These are phyloP conservation scores for Sthenelais limicola DNA, from an alignment of 2,888 invertebrate species.

Conservation along the genomic window DNA sequence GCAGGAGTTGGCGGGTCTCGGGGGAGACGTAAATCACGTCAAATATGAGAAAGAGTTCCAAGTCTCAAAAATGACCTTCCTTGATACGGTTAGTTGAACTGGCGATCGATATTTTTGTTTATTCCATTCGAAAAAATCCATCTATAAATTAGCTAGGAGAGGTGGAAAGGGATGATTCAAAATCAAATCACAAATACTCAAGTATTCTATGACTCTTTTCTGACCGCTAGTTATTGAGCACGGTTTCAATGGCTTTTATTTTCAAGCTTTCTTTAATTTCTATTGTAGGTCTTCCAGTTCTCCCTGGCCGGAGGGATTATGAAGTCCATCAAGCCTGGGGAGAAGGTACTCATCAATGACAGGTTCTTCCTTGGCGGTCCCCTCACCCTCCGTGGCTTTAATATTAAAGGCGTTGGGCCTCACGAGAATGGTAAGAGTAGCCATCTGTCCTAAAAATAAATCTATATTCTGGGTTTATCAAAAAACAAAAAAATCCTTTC, in stretches of 20 bases:
- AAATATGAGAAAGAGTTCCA: conserved; percentile 86
- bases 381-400: conserved; percentile 88
- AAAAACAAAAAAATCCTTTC: too few species aligned
- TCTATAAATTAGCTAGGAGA: too few species aligned
- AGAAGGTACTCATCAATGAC: conserved; percentile 74
- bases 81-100: conserved; percentile 75
- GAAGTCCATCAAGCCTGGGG: conserved; percentile 73
- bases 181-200: too few species aligned
- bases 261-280: too few species aligned
- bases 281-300: conserved; percentile 82
- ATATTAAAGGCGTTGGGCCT: conserved; percentile 88
- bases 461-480: neutral
- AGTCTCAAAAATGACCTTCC: conserved; percentile 79
- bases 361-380: conserved; percentile 93
- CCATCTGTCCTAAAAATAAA: too few species aligned
- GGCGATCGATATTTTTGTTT: too few species aligned
- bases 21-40: conserved; percentile 92
- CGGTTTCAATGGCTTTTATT: too few species aligned
- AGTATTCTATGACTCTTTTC: too few species aligned
- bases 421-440: conserved; percentile 79
- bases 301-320: conserved; percentile 81
- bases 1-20: conserved; percentile 89
- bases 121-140: too few species aligned
- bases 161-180: too few species aligned
- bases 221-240: too few species aligned